Percentiles rank a stretch among this genome's conserved stretches.
Evolutionary conservation across 2,797 vertebrate species (phyloP).

Genomic region (Gymnodraco acuticeps): DNA sequence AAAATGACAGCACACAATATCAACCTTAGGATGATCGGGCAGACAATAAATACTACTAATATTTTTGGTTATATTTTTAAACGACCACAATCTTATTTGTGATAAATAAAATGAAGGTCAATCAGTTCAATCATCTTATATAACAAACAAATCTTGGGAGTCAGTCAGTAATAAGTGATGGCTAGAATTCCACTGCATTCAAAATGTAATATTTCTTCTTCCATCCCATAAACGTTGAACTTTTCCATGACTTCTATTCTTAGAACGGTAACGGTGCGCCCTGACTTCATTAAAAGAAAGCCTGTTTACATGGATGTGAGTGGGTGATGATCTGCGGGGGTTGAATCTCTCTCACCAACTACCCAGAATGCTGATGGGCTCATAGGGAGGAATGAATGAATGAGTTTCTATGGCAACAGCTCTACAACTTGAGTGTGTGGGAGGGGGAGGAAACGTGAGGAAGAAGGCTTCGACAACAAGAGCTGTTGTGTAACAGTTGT

Average conservation of each 20-base stretch:
- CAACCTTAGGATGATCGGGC: too few species aligned
- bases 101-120: not conserved
- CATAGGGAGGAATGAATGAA: slow-evolving; percentile 73
- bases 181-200: not conserved
- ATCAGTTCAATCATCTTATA: slow-evolving; percentile 1
- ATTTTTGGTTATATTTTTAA: too few species aligned
- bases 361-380: slow-evolving; percentile 69
- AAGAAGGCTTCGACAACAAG: slow-evolving; percentile 41
- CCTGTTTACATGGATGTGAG: slow-evolving; percentile 34
- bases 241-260: slow-evolving; percentile 22
- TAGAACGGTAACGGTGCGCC: not conserved
- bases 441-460: slow-evolving; percentile 54
- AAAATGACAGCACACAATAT: too few species aligned
- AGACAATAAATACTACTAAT: too few species aligned
- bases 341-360: slow-evolving; percentile 53
- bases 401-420: slow-evolving; percentile 83
- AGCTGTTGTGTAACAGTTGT: slow-evolving; percentile 67
- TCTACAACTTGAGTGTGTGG: slow-evolving; percentile 74
- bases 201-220: not conserved
- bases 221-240: slow-evolving; percentile 17
- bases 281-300: slow-evolving; percentile 12
- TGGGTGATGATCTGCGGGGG: slow-evolving; percentile 50
- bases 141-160: not conserved
- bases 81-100: not conserved
- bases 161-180: slow-evolving; percentile 13